Evolutionary conservation across 2,888 invertebrate species (phyloP).

Genomic region (Aphodius granarius): DNA sequence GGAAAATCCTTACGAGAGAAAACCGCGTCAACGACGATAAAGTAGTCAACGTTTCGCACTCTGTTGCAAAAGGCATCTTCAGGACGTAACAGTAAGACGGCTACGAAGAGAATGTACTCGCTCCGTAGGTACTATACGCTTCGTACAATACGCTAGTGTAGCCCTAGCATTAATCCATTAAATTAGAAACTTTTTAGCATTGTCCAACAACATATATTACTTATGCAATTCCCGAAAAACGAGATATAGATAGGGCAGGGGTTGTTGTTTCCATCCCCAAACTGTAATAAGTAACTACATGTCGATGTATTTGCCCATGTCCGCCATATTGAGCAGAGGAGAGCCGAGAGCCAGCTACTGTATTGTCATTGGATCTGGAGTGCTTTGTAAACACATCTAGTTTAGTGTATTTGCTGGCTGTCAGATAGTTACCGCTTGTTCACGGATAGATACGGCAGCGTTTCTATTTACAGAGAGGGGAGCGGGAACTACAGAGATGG

Average conservation of each 20-base stretch:
- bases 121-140: no score
- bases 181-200: no score
- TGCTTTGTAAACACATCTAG: slow-evolving; percentile 53
- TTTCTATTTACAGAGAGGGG: slow-evolving; percentile 17
- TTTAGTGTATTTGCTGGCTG: slow-evolving; percentile 52
- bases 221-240: no score
- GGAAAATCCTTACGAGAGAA: no score
- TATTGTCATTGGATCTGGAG: slow-evolving; percentile 55
- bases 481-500: not conserved
- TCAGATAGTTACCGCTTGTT: slow-evolving; percentile 44
- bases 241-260: not conserved
- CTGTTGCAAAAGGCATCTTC: no score
- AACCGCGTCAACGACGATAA: no score
- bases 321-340: slow-evolving; percentile 36
- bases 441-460: slow-evolving; percentile 11
- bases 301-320: slow-evolving; percentile 32
- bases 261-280: not conserved
- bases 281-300: slow-evolving; percentile 21
- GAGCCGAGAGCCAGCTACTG: slow-evolving; percentile 48
- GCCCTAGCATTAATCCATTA: no score
- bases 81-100: no score
- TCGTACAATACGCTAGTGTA: no score
- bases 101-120: no score
- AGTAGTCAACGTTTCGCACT: no score
- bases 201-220: no score